These are phyloP conservation scores for Podilymbus podiceps DNA, from an alignment of 2,113 vertebrate genomes.

Conservation along the genomic window DNA sequence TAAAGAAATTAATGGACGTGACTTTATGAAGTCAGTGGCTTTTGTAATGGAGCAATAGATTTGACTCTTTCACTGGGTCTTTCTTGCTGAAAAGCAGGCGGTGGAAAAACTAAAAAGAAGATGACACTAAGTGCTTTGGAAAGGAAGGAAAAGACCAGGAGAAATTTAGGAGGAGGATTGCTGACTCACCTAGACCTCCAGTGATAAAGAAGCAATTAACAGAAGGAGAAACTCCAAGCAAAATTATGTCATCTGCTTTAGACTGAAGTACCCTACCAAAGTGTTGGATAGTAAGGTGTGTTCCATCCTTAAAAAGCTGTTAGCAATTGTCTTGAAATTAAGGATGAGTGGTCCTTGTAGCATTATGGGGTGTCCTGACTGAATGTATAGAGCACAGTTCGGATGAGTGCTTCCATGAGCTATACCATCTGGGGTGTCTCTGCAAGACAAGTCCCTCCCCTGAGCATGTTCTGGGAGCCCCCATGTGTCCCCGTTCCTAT, in stretches of 20 bases:
- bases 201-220: background rate
- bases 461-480: accelerated
- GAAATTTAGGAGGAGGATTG: background rate
- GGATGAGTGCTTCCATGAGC: no score
- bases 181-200: background rate
- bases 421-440: background rate
- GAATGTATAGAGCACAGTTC: background rate
- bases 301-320: background rate
- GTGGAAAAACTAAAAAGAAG: background rate
- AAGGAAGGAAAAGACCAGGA: background rate
- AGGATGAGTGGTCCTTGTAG: background rate
- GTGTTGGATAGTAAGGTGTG: background rate
- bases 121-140: background rate
- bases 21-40: background rate
- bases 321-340: background rate
- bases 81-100: background rate
- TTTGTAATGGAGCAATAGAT: background rate
- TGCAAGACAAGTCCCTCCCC: background rate
- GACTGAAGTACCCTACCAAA: background rate
- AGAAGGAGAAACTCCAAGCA: background rate
- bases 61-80: background rate
- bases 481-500: background rate
- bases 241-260: background rate
- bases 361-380: background rate
- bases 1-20: background rate